Evolutionary conservation across 2,797 vertebrate genomes (phyloP), one percentile per base, ranked within the genome.

Genomic region (Amphiprion clarkii): DNA sequence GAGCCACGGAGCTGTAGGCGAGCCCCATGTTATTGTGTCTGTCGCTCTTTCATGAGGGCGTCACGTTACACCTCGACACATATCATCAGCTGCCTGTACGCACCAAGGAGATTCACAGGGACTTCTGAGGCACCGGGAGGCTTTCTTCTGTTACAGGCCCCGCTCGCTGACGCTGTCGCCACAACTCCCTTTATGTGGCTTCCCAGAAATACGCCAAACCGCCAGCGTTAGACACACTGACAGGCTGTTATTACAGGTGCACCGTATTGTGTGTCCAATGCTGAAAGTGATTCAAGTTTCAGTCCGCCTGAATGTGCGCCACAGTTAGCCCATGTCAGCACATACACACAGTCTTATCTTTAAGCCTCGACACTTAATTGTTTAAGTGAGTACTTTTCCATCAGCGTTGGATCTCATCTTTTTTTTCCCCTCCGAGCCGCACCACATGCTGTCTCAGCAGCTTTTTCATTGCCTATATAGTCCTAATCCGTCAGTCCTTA

Each of bases 1-100:
- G 10, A 67, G 73, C 71, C 36, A 19, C 31, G 56, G 78, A 71
- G 68, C 90, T 78, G 83, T 51, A 82, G 87, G 83, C 76, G 17
- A 74, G 74, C 76, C 70, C 74, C 54, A 65, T 82, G 46, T n/a
- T 90, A 91, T 93, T 93, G 92, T 93, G 90, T 93, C 91, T 92
- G 83, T 67, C 27, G 71, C 82, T 77, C 88, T 91, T 93, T 91
- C 88, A 89, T 84, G 83, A 79, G 59, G 78, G 93, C 74, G 31
- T 94, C 87, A 0, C 29, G 83, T 95, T 93, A 90, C 93, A 91
- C 91, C 89, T 92, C 83, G 71, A 90, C 85, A 86, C 73, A 81
- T 81, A 86, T 91, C 83, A 69, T 89, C 84, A 76, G 82, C 78
- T 54, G 78, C 83, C 58, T 81, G 78, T 60, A 83, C 78, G 76